Base-by-base conservation (phyloP, 2,888 invertebrate genomes). In the Sicus ferrugineus region DNA sequence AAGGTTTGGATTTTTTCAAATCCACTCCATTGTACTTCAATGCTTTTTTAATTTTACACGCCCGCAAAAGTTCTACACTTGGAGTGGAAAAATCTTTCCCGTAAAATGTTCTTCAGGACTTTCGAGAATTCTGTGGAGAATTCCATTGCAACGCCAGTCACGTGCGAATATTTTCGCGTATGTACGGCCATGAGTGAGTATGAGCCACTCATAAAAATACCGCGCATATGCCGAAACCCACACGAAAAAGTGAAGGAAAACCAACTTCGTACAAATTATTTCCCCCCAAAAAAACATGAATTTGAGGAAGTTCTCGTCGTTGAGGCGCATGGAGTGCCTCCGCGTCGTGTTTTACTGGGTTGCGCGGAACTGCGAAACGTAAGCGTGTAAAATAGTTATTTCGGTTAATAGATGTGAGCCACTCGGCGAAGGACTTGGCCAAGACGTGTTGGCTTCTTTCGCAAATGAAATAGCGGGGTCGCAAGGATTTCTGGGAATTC, bases 401-500 rank as follows among this genome's bases (percentile, higher is more conserved):
- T 65, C 46, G 52, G 34, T 61, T 28, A 54, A 65, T 65, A 65
- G 65, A 65, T 64, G 64, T 38, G 65, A 65, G 38, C 34, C 38
- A 54, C 38, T 65, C 38, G 54, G 54, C 65, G 26, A 54, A 38
- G 65, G 54, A 54, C 23, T 38, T 56, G 54, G 48, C 48, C 50
- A 26, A 21, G 23, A 56, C 48, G 63, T 48, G 63, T 26, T 21
- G 11, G 38, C 38, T 34, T 19, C 19, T 38, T 19, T 59, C 34
- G 59, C 46, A n/a, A 63, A 34, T 4, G 9, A 5, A 58, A n/a
- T 4, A 31, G 34, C 34, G 54, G 54, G n/a, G 59, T 23, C 46
- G 16, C 46, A n/a, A 26, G 52, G 42, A 69, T 59, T 66, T 69
- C 66, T 65, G 4, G 21, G 65, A 61, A 69, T 50, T 52, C 64